A percentile compares a stretch with the other conserved stretches of the same genome.
Evolutionary conservation across 2,888 invertebrate species (phyloP).

Genomic region (Calephelis perditalis): DNA sequence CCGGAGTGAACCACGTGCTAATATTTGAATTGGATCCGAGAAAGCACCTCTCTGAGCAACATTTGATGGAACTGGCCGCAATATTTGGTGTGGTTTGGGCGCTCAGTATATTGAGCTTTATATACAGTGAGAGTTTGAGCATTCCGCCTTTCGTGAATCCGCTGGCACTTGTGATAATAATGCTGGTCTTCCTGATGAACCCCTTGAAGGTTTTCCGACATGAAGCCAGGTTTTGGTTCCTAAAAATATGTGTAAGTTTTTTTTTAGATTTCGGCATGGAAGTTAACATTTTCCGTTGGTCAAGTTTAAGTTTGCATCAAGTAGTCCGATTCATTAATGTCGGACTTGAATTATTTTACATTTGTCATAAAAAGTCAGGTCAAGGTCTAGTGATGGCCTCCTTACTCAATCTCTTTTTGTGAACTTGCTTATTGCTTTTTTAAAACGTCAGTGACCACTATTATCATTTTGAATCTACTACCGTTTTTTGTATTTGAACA

Average conservation of each 20-base stretch:
- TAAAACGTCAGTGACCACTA: too few relatives aligned
- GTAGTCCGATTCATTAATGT: too few relatives aligned
- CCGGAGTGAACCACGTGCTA: conserved; percentile 97
- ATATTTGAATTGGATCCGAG: conserved; percentile 98
- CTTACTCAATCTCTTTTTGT: too few relatives aligned
- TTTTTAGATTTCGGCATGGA: conserved; percentile 6
- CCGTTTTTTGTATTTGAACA: too few relatives aligned
- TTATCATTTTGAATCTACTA: too few relatives aligned
- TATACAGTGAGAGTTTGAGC: conserved; percentile 87
- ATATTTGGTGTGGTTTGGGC: conserved; percentile 97
- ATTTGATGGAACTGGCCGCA: conserved; percentile 95
- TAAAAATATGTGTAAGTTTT: conserved; percentile 89
- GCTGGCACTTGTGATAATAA: conserved; percentile 87
- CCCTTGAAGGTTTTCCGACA: conserved; percentile 94
- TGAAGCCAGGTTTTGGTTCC: conserved; percentile 96
- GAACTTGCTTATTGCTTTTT: too few relatives aligned
- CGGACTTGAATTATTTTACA: too few relatives aligned
- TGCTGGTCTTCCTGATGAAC: conserved; percentile 92
- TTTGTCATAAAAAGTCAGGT: too few relatives aligned
- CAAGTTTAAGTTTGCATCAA: too few relatives aligned
- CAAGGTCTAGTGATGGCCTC: too few relatives aligned
- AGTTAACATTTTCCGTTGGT: too few relatives aligned
- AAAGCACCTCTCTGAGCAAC: conserved; percentile 95
- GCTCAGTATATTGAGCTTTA: conserved; percentile 89
- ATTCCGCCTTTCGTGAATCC: conserved; percentile 97